Base-by-base conservation (phyloP, 2,797 vertebrate genomes). In the Schizopygopsis pylzovi region DNA sequence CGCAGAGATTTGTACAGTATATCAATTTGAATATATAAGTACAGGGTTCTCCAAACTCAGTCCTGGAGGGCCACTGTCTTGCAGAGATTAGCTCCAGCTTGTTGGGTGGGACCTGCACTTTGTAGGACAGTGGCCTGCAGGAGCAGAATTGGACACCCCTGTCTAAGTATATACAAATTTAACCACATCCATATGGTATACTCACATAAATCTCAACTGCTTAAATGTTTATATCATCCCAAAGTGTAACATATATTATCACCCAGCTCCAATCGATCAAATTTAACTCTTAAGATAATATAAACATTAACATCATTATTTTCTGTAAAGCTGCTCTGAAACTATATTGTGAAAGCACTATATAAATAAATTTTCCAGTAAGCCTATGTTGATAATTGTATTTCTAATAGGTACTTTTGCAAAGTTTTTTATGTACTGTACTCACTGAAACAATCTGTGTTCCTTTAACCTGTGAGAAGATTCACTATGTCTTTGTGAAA, bases 401-500 rank as follows among this genome's bases (percentile, higher is more conserved):
- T 45, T 18, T 61, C 1, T 43, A 16, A 45, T 63, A 13, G 18
- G 15, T 16, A 7, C 18, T 80, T 52, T 15, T 68, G 6, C 7
- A 4, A 20, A 49, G 25, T 52, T 22, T 41, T 81, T 70, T 52
- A 81, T 81, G 37, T 68, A 52, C 63, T 68, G 18, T 52, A 41
- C n/a, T 82, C 8, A 25, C 3, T 52, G 22, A 16, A 37, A 61
- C 25, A 79, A 59, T 84, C 11, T n/a, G 10, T 25, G 54, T 15
- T 81, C 39, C 22, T 63, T 41, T 61, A 77, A 73, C 37, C 85
- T 61, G 20, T 45, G 16, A 47, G 2, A 78, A 81, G 83, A 77
- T 85, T n/a, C 54, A 72, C 59, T 33, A 45, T 18, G 61, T 65
- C 61, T 61, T 79, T 10, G 43, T 52, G n/a, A 4, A 82, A 81